Base-by-base conservation (phyloP, 2,888 invertebrate species). In the Lochmaea capreae region DNA sequence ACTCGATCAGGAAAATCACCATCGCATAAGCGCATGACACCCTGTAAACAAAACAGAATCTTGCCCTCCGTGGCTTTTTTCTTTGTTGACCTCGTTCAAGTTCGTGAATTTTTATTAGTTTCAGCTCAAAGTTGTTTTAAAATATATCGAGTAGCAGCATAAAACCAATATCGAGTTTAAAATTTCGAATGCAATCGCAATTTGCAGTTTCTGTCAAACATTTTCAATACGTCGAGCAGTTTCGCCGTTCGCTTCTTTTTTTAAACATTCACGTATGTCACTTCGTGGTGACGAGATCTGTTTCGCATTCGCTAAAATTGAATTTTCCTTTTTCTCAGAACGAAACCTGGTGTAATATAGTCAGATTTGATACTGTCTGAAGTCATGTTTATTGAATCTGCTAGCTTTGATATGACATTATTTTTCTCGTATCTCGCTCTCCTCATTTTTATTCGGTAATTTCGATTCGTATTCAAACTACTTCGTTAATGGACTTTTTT, bases 331-430 rank as follows among this genome's bases (percentile, higher is more conserved):
- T 72, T 66, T 63, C 68, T 16, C 57, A 46, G 12, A n/a, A 54
- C 12, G 63, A 63, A 49, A 68, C 46, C 65, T 72, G 6, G 68
- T 52, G 68, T 68, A 62, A 72, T 72, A 68, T 68, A 58, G 65
- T 68, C 58, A 68, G 68, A 72, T 72, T 72, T 72, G 67, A 72
- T 72, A 58, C 63, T 68, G 72, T 72, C 72, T 67, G 72, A 70
- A 65, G 67, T 72, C 68, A 68, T 72, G 72, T 68, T 72, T 65
- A 72, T 72, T 46, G 59, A 72, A 65, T 72, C 49, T 16, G 46
- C 68, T 43, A 58, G 57, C 63, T 49, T 58, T 72, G 65, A 72
- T 62, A 43, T 72, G 54, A 70, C 63, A 70, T 70, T 70, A 70
- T 62, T 70, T 70, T 63, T 63, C 62, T 57, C 39, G 42, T 42